A percentile compares a stretch with the other conserved stretches of the same genome.
phyloP scores from a whole-genome alignment of 2,113 vertebrate genomes.

The Patagioenas fasciata region DNA sequence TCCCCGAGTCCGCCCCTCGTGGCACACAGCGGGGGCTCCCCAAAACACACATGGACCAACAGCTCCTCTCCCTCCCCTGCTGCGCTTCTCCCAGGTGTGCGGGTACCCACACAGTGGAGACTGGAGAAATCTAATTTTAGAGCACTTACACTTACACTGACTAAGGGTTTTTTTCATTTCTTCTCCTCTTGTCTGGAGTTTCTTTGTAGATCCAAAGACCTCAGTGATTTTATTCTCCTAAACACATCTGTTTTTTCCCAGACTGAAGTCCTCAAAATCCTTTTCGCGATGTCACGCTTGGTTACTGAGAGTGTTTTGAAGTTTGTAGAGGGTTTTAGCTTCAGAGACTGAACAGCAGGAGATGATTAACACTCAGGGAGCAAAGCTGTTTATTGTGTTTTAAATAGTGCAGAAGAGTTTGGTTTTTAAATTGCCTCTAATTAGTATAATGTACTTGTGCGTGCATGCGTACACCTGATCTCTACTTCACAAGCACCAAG shows the following conservation, averaged over 20 bases:
- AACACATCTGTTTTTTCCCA: constrained; percentile 49
- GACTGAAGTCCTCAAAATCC: constrained; percentile 62
- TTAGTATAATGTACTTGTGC: constrained; percentile 44
- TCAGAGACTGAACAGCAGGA: constrained; percentile 67
- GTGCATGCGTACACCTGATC: constrained; percentile 51
- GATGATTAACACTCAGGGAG: constrained; percentile 69
- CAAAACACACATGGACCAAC: neutral
- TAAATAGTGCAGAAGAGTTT: constrained; percentile 69
- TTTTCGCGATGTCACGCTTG: constrained; percentile 54
- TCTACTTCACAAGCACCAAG: neutral
- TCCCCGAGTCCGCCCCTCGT: fast-evolving
- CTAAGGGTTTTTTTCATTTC: neutral
- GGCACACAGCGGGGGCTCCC: neutral
- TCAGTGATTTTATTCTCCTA: constrained; percentile 42
- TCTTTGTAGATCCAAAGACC: constrained; percentile 56
- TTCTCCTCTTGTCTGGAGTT: constrained; percentile 18
- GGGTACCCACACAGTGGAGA: fast-evolving
- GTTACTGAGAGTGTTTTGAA: constrained; percentile 69
- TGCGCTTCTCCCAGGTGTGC: fast-evolving
- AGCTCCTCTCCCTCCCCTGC: neutral
- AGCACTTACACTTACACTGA: neutral
- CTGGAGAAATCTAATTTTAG: neutral
- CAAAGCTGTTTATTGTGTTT: constrained; percentile 72
- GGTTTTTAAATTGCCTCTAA: constrained; percentile 64
- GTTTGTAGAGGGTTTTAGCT: constrained; percentile 58